Conservation (phyloP, 2,797 vertebrate species). For the Cheirogaleus major region DNA sequence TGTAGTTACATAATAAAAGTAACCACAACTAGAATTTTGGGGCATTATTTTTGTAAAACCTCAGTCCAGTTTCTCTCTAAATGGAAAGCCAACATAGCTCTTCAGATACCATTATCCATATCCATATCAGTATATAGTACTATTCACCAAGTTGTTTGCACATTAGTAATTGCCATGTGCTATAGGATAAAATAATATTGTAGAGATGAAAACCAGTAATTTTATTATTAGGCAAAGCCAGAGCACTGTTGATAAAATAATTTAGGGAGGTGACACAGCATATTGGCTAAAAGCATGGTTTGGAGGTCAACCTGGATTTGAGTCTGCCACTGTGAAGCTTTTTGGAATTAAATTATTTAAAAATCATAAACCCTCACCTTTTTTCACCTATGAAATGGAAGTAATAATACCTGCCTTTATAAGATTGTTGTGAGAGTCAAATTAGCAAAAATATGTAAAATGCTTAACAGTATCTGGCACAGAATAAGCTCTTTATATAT, state of each 20-base stretch:
- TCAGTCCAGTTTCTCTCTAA: neutral
- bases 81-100: neutral
- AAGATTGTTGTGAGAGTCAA: neutral
- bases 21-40: neutral
- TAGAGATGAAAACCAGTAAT: neutral
- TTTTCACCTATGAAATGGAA: constrained; percentile 13
- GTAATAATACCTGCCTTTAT: neutral
- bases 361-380: neutral
- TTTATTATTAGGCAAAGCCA: constrained; percentile 3
- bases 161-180: neutral
- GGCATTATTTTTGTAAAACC: neutral
- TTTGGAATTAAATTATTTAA: constrained; percentile 27
- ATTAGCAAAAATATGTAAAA: constrained; percentile 15
- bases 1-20: neutral
- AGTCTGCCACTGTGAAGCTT: neutral
- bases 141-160: neutral
- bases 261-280: neutral
- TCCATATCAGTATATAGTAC: neutral
- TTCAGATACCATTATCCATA: constrained; percentile 3
- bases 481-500: neutral
- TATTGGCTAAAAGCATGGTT: neutral
- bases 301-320: neutral
- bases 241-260: constrained; percentile 40
- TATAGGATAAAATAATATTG: neutral
- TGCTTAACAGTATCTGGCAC: neutral